These are phyloP conservation scores for Antidorcas marsupialis DNA, from an alignment of 2,113 vertebrate genomes.

Conservation along the genomic window DNA sequence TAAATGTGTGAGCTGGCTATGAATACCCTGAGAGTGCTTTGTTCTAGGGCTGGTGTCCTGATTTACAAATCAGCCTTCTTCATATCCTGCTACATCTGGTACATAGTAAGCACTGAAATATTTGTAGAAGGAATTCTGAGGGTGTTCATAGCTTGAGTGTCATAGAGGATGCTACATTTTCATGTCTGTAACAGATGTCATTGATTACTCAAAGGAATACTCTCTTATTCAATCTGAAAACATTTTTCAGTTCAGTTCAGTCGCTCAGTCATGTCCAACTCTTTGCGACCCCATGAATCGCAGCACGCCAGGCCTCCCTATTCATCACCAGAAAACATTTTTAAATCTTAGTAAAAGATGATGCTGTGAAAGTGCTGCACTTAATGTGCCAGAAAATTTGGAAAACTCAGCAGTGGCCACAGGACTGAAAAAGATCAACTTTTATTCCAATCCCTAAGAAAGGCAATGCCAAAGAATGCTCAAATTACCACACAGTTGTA, in stretches of 20 bases:
- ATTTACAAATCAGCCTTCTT: neutral
- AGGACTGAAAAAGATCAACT: neutral
- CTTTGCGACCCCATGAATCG: no score
- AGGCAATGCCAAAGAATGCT: neutral
- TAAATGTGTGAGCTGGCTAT: neutral
- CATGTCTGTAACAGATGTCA: neutral
- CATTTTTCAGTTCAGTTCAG: neutral
- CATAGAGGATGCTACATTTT: neutral
- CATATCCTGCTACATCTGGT: neutral
- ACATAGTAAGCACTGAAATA: neutral
- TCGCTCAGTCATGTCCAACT: no score
- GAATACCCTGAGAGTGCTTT: neutral
- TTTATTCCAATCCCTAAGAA: neutral
- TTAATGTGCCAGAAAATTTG: neutral
- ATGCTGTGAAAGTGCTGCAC: neutral
- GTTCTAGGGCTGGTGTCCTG: neutral
- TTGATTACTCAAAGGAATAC: neutral
- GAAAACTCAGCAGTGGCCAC: neutral
- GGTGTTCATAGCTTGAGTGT: neutral
- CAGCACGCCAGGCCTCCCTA: no score
- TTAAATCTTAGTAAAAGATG: neutral
- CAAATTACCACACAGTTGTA: neutral
- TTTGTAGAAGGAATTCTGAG: neutral
- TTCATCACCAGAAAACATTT: no score
- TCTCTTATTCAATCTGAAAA: neutral